A percentile compares a stretch with the other conserved stretches of the same genome.
These are phyloP conservation scores for Phyllotreta cruciferae DNA, from an alignment of 2,888 invertebrate genomes.

Conservation along the genomic window DNA sequence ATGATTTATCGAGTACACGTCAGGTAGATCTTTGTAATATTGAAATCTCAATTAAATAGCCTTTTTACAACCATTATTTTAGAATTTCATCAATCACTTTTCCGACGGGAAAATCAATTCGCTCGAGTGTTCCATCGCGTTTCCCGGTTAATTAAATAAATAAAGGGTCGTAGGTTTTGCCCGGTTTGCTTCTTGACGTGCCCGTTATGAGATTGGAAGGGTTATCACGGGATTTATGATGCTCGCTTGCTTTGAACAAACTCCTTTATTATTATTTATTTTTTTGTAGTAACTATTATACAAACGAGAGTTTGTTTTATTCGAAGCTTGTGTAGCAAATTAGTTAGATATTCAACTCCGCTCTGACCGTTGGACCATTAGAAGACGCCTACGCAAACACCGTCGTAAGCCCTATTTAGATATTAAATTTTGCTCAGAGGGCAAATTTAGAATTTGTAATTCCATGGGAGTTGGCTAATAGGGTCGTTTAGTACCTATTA, in stretches of 20 bases:
- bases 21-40: constrained; percentile 21
- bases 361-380: neutral
- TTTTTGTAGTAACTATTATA: neutral
- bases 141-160: constrained; percentile 23
- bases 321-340: neutral
- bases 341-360: neutral
- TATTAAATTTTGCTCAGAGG: constrained; percentile 30
- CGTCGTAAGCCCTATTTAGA: constrained; percentile 22
- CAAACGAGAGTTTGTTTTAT: neutral
- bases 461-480: constrained; percentile 28
- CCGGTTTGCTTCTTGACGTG: too few species aligned
- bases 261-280: neutral
- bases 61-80: constrained; percentile 28
- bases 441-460: constrained; percentile 26
- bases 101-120: constrained; percentile 28
- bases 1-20: constrained; percentile 22
- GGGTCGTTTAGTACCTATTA: constrained; percentile 30
- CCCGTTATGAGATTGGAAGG: neutral
- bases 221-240: neutral
- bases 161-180: neutral
- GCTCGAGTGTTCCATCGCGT: constrained; percentile 12
- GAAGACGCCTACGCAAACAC: constrained; percentile 18
- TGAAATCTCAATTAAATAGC: constrained; percentile 27
- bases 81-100: constrained; percentile 28
- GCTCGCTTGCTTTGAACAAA: neutral